Base-by-base conservation (phyloP, 2,113 vertebrate species). In the Tenrec ecaudatus region DNA sequence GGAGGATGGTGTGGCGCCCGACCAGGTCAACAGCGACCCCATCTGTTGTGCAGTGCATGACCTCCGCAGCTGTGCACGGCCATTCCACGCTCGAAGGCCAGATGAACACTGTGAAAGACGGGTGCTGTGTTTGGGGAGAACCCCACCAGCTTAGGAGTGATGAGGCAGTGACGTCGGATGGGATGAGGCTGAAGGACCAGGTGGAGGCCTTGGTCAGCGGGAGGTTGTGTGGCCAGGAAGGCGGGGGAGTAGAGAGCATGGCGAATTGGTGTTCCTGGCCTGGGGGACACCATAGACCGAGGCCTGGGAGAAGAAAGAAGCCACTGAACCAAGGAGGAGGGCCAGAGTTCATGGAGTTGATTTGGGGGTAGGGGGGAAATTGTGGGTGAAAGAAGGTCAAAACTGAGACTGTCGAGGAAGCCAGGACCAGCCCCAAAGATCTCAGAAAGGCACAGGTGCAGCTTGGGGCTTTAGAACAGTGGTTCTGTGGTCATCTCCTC, bases 211-310 rank as follows among this genome's bases (percentile, higher is more conserved):
- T 0, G 0, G 16, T 10, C 66, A 29, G 36, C 9, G 2, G 43
- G 36, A 71, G 40, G 14, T 2, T 2, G 66, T 14, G 19, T 14
- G 22, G 11, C 38, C 0, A 0, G 4, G 14, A 3, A 53, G 15
- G 7, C 0, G 2, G 1, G 60, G 31, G 1, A 7, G 25, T 3
- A 4, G 40, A 22, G 43, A 53, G 47, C 47, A 14, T 53, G 47
- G 47, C 9, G 47, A 66, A 0, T 20, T 33, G 2, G 10, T 9
- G 12, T 12, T 33, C 4, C 0, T 4, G 27, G 4, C 25, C 3
- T 62, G 22, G 16, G 7, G 6, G 15, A 7, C 0, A 12, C 23
- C 64, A 6, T 1, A 10, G 22, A 6, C 43, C 47, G 86, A 53
- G 25, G 27, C 23, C 80, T 57, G 9, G n/a, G n/a, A 79, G 31